Base-by-base conservation (phyloP, 2,113 vertebrate species). In the Mastomys natalensis region DNA sequence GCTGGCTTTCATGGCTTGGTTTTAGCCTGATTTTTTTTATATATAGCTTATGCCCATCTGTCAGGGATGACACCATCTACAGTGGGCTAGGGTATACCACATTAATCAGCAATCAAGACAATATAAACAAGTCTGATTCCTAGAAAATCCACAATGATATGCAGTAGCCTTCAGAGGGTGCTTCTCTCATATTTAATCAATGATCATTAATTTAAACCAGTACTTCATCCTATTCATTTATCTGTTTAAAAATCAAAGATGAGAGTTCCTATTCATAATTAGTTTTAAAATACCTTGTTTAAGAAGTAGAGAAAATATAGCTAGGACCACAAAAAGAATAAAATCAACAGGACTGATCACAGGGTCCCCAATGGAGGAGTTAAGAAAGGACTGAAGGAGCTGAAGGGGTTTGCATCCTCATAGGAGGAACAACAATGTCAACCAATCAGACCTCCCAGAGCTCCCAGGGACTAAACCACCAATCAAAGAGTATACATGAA, bases 241-340 rank as follows among this genome's bases (percentile, higher is more conserved):
- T 73, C 10, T 64, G 73, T 11, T 45, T 66, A 81, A 82, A 66
- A 90, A 21, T 84, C 15, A 64, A 91, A 85, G 37, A 53, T 43
- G 13, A 85, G 37, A 55, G 24, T 45, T 86, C 6, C 37, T 82
- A 26, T 9, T 48, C 19, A 88, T 87, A 89, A 11, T n/a, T 87
- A 34, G 5, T 58, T 95, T 19, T 85, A 86, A 88, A 87, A n/a
- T 85, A 8, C 29, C 34, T 19, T 76, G 48, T 80, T 8, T 0
- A 0, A 8, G 53, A 80, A 51, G 3, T 0, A 45, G 24, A 92
- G 37, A 15, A 95, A 80, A 7, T 1, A 1, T 5, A 7, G 15
- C 58, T 34, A 21, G 84, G 26, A 66, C 82, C 82, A 64, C 2
- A 31, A 19, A 45, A 40, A 3, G 11, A 62, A 62, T 62, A 64